These are phyloP conservation scores for Spatula clypeata DNA, from an alignment of 2,797 vertebrate species.

Conservation along the genomic window DNA sequence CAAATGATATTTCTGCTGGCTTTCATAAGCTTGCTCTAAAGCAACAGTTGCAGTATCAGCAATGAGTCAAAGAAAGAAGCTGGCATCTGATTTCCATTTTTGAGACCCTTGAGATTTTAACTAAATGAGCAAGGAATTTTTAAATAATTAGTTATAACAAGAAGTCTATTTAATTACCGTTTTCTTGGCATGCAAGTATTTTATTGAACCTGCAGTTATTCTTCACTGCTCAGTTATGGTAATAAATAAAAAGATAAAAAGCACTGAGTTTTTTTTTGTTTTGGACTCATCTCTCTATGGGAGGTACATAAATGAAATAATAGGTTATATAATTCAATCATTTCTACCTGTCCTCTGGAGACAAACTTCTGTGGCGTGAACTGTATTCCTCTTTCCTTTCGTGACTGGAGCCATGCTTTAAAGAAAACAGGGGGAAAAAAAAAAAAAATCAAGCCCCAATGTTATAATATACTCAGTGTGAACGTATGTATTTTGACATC, in stretches of 20 bases:
- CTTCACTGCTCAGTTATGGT: neutral
- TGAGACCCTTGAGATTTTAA: neutral
- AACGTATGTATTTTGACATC: neutral
- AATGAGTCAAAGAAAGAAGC: neutral
- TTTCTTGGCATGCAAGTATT: neutral
- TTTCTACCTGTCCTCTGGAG: slow-evolving; percentile 86
- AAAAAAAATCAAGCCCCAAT: neutral
- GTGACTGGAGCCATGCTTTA: slow-evolving; percentile 79
- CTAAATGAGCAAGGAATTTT: neutral
- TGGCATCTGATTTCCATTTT: neutral
- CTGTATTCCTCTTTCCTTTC: slow-evolving; percentile 80
- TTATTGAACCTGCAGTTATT: neutral
- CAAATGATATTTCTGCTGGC: neutral
- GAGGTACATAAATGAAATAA: neutral
- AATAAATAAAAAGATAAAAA: neutral
- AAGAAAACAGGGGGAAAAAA: neutral
- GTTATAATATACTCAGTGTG: neutral
- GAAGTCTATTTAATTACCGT: neutral
- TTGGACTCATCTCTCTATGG: neutral
- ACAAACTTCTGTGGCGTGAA: slow-evolving; percentile 77
- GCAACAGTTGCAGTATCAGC: neutral
- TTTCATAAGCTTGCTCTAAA: neutral
- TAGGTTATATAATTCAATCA: neutral
- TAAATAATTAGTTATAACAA: neutral
- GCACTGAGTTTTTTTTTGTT: too few relatives aligned